Evolutionary conservation across 2,888 invertebrate genomes (phyloP), one percentile per base, ranked within the genome.

Genomic region (Venusia cambrica): DNA sequence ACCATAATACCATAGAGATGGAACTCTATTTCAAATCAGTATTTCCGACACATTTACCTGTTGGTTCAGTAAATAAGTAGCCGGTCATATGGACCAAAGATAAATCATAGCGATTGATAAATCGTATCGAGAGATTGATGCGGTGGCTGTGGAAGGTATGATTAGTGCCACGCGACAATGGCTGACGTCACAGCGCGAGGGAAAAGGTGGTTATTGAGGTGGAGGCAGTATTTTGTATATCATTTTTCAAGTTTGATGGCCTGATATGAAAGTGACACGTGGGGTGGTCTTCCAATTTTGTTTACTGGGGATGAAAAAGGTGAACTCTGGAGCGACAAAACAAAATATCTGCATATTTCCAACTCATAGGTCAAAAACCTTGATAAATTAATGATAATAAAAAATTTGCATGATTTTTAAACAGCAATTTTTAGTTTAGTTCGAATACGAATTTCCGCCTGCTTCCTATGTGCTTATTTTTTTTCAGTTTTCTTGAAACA

Each of bases 71-170:
- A 73, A 75, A 76, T 77, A 71, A 74, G 65, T 48, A 57, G 43
- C 49, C 54, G 55, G 56, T 61, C 70, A 67, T 76, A 78, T 76
- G 69, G 74, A 54, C 61, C 58, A 31, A 26, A 24, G 24, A 26
- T 37, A 25, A 37, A 33, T 32, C 14, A 14, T 24, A 9, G 48
- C 52, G 45, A 55, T 51, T 63, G 56, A 80, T 83, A 78, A 75
- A 83, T 84, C 77, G 78, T 62, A 62, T 62, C 59, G 57, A 50
- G 61, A 74, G 73, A 77, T 77, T 75, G 73, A 77, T 77, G 76
- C 63, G 58, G 45, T 49, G 53, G 50, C 54, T 45, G 50, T 57
- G 64, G 72, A 69, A 73, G 74, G 73, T 70, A 71, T 48, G 51
- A 44, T 45, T 51, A 45, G 45, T 45, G 39, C 37, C 42, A 44